Evolutionary conservation across 2,888 invertebrate genomes (phyloP).

Genomic region (Malthinus seriepunctatus): DNA sequence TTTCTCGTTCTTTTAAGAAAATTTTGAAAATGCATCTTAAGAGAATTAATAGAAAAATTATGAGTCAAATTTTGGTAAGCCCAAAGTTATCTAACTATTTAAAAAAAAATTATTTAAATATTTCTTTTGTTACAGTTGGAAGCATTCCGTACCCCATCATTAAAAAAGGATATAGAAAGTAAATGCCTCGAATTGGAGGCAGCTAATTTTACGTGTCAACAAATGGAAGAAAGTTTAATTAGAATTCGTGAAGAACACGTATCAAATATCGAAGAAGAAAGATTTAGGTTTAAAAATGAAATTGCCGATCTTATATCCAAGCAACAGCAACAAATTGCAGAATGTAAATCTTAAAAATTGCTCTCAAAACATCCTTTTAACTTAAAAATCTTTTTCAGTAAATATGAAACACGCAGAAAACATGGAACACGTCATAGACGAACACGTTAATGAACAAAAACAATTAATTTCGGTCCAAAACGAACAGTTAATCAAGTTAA

Average conservation of each 20-base stretch:
- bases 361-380: background rate
- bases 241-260: constrained; percentile 51
- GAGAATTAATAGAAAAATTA: too few relatives aligned
- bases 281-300: constrained; percentile 42
- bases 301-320: constrained; percentile 45
- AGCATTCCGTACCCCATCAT: constrained; percentile 62
- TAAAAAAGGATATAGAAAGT: constrained; percentile 57
- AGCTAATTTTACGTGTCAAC: constrained; percentile 49
- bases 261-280: constrained; percentile 49
- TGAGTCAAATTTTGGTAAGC: background rate
- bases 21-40: too few relatives aligned
- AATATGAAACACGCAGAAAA: constrained; percentile 46
- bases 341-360: constrained; percentile 38
- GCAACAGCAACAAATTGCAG: constrained; percentile 42
- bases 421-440: constrained; percentile 42
- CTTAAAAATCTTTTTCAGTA: constrained; percentile 45
- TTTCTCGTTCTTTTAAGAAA: too few relatives aligned
- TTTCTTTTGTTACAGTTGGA: constrained; percentile 56
- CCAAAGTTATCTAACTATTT: background rate
- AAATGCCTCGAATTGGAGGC: constrained; percentile 55
- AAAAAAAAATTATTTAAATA: background rate
- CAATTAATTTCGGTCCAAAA: constrained; percentile 43
- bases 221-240: constrained; percentile 55
- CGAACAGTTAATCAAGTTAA: constrained; percentile 44
- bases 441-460: constrained; percentile 40